phyloP scores from a whole-genome alignment of 2,797 vertebrate genomes.

The Leucoraja ocellata region DNA sequence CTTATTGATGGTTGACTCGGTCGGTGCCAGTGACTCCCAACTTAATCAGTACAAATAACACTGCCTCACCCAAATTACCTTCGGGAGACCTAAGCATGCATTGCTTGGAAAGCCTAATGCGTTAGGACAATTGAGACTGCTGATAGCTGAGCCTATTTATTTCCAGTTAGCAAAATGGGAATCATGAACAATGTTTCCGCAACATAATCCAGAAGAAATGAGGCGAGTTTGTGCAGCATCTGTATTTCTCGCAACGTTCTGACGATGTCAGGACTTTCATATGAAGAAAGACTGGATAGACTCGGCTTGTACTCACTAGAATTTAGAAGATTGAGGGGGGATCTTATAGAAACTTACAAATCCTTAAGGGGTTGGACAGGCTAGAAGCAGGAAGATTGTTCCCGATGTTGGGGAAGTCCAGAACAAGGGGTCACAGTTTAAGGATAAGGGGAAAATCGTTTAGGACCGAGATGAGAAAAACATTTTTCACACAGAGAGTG shows the following conservation, averaged over 20 bases:
- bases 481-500: too few relatives aligned
- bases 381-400: too few relatives aligned
- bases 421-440: too few relatives aligned
- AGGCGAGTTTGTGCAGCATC: neutral
- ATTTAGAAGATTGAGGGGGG: too few relatives aligned
- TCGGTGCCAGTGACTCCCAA: neutral
- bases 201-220: neutral
- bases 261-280: too few relatives aligned
- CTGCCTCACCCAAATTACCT: neutral
- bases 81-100: neutral
- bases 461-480: too few relatives aligned
- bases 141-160: neutral
- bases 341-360: too few relatives aligned
- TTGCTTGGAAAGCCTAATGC: neutral
- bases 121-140: neutral
- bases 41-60: neutral
- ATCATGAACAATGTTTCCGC: neutral
- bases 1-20: neutral
- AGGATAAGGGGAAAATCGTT: too few relatives aligned
- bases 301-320: too few relatives aligned
- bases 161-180: neutral
- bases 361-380: too few relatives aligned
- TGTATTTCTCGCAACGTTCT: neutral
- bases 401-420: too few relatives aligned
- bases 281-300: too few relatives aligned